A percentile compares a stretch with the other conserved stretches of the same genome.
phyloP scores from a whole-genome alignment of 1,140 invertebrate genomes.

The Acromyrmex charruanus region DNA sequence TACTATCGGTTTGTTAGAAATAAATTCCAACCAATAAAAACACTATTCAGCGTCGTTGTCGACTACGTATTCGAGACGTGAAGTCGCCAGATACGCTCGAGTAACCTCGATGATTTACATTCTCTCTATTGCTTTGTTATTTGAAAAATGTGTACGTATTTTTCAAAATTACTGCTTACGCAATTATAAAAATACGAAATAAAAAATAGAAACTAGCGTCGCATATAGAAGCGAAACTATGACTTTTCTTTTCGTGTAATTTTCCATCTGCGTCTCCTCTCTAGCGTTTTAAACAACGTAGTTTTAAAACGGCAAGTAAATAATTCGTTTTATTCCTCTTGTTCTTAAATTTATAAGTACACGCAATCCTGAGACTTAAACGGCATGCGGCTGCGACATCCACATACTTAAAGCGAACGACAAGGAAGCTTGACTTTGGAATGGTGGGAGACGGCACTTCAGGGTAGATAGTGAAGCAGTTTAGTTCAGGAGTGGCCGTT shows the following conservation, averaged over 20 bases:
- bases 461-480: conserved; percentile 80
- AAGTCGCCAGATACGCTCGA: conserved; percentile 16
- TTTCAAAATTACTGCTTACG: neutral
- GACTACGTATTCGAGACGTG: conserved; percentile 21
- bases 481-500: conserved; percentile 84
- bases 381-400: conserved; percentile 10
- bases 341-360: conserved; percentile 37
- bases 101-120: neutral
- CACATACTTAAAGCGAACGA: conserved; percentile 34
- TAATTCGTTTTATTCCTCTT: neutral
- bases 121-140: neutral
- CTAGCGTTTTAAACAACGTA: neutral
- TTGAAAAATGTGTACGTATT: neutral
- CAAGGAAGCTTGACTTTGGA: conserved; percentile 55
- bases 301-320: neutral
- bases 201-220: neutral
- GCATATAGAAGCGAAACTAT: neutral
- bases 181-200: neutral
- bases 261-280: neutral
- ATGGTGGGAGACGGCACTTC: conserved; percentile 69
- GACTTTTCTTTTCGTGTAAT: neutral
- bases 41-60: conserved; percentile 29
- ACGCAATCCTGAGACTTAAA: conserved; percentile 39
- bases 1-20: conserved; percentile 39
- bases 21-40: conserved; percentile 27